A percentile compares a stretch with the other conserved stretches of the same genome.
Conservation (phyloP, 2,797 vertebrate species). For the Paguma larvata region DNA sequence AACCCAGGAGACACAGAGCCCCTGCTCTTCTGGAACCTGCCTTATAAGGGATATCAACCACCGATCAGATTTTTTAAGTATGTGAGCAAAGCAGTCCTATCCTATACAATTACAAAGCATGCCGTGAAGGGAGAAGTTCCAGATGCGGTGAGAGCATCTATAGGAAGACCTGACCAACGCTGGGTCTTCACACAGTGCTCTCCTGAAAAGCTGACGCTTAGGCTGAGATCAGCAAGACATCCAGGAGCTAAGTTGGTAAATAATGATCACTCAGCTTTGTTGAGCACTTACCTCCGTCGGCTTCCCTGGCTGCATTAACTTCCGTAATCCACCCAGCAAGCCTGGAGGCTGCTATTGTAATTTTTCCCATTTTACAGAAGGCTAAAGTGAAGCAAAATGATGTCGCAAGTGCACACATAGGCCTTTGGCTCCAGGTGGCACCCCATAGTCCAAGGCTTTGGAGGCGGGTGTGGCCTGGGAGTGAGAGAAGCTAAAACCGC, state of each 20-base stretch:
- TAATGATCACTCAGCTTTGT: background rate
- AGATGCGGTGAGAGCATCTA: background rate
- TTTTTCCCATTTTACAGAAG: background rate
- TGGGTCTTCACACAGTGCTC: background rate
- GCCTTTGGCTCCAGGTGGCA: background rate
- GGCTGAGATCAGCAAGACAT: background rate
- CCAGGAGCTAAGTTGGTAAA: background rate
- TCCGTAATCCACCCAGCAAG: background rate
- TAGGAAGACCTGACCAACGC: background rate
- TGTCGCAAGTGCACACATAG: background rate
- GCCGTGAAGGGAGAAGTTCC: background rate
- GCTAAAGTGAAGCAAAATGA: constrained; percentile 11
- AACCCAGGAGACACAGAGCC: background rate
- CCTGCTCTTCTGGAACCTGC: background rate
- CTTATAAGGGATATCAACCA: background rate
- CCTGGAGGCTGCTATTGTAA: no score
- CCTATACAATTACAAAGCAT: background rate
- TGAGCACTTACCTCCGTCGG: background rate
- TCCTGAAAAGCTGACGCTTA: background rate
- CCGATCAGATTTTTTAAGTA: background rate
- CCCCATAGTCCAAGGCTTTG: background rate
- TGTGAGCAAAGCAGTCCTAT: background rate
- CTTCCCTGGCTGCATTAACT: background rate
- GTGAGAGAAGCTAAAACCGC: background rate
- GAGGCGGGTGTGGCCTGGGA: background rate